These are phyloP conservation scores for Rhagoletis zephyria DNA, from an alignment of 1,140 invertebrate species.

Conservation along the genomic window DNA sequence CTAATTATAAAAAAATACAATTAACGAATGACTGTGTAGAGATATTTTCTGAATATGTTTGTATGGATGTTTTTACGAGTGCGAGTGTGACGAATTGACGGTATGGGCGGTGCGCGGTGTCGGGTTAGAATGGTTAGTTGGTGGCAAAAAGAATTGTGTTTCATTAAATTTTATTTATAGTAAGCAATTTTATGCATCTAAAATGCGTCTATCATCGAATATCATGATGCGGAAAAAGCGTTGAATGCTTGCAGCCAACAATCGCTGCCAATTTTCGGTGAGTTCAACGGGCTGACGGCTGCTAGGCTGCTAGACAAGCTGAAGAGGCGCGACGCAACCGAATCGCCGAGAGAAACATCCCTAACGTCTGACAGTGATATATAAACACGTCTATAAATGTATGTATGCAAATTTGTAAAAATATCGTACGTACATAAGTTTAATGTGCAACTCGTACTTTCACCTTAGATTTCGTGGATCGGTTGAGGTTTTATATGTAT, in stretches of 20 bases:
- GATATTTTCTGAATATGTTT: neutral
- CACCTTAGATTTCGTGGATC: neutral
- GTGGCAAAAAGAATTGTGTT: conserved; percentile 67
- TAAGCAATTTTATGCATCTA: conserved; percentile 73
- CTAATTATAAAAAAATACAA: neutral
- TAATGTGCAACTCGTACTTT: conserved; percentile 20
- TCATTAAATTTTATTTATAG: conserved; percentile 73
- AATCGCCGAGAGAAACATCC: neutral
- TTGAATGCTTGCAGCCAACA: conserved; percentile 59
- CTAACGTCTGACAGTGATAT: neutral
- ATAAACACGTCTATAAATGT: neutral
- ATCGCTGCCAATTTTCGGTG: conserved; percentile 61
- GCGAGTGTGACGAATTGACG: neutral
- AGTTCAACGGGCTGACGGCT: conserved; percentile 22
- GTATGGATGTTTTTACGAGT: neutral
- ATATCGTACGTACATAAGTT: neutral
- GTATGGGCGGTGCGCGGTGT: conserved; percentile 54
- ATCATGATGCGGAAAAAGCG: conserved; percentile 67
- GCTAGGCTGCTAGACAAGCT: neutral
- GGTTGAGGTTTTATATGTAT: neutral
- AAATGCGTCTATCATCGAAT: conserved; percentile 65
- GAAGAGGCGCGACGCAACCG: neutral
- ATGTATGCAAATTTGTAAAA: neutral
- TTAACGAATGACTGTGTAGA: neutral
- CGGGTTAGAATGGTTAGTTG: conserved; percentile 21